These are phyloP conservation scores for Myopa tessellatipennis DNA, from an alignment of 2,888 invertebrate genomes.

Conservation along the genomic window DNA sequence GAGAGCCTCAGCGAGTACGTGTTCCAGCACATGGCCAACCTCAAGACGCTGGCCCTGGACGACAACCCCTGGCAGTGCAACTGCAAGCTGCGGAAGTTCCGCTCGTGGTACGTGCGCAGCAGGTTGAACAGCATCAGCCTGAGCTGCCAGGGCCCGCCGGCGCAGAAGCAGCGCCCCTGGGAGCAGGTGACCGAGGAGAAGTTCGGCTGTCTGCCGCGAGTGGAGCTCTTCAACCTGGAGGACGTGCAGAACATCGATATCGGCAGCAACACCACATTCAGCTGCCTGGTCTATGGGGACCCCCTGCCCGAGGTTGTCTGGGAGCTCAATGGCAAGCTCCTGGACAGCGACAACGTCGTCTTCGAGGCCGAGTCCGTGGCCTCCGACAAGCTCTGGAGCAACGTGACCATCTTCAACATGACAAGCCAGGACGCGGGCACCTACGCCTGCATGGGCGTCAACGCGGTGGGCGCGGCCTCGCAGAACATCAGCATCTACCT, in stretches of 20 bases:
- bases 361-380: conserved; percentile 66
- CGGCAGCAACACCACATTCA: conserved; percentile 85
- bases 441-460: conserved; percentile 76
- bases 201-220: conserved; percentile 85
- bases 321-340: conserved; percentile 80
- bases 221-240: conserved; percentile 73
- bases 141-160: conserved; percentile 78
- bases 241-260: conserved; percentile 76
- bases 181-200: conserved; percentile 79
- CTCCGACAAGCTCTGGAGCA: conserved; percentile 75
- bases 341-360: conserved; percentile 71
- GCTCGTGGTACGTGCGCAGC: conserved; percentile 84
- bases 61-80: conserved; percentile 93
- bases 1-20: conserved; percentile 76
- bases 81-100: conserved; percentile 84
- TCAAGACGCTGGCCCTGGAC: conserved; percentile 84
- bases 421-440: conserved; percentile 85
- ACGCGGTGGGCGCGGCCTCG: conserved; percentile 68
- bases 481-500: conserved; percentile 73
- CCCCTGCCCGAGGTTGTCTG: conserved; percentile 86
- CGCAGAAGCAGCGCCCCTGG: conserved; percentile 80
- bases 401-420: conserved; percentile 84
- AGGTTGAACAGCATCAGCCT: conserved; percentile 82
- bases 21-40: conserved; percentile 78
- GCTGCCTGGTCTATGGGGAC: conserved; percentile 84